Evolutionary conservation across 2,888 invertebrate genomes (phyloP).

Genomic region (Aricia artaxerxes): DNA sequence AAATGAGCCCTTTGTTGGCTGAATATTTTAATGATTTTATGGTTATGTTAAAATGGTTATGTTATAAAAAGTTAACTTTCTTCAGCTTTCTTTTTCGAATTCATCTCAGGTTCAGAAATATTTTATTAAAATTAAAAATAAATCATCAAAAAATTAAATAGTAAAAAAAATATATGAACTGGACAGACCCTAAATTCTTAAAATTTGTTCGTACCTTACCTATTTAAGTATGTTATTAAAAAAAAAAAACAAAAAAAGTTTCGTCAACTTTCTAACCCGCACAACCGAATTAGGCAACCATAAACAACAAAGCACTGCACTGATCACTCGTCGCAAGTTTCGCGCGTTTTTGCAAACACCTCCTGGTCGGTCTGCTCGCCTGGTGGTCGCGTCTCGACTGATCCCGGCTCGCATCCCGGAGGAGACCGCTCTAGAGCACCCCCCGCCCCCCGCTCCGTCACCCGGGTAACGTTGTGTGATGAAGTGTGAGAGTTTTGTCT

Average conservation of each 20-base stretch:
- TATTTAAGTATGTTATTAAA: neutral
- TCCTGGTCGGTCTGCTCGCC: constrained; percentile 46
- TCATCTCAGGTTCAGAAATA: too few species aligned
- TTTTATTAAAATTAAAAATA: too few species aligned
- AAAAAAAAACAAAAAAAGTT: neutral
- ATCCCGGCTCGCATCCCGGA: constrained; percentile 47
- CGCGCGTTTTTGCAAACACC: constrained; percentile 45
- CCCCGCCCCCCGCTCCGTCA: constrained; percentile 43
- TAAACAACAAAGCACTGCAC: neutral
- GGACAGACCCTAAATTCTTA: neutral
- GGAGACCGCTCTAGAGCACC: constrained; percentile 41
- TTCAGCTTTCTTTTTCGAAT: too few species aligned
- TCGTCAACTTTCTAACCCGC: neutral
- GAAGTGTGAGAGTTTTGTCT: constrained; percentile 32
- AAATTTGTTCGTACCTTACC: neutral
- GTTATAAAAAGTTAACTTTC: too few species aligned
- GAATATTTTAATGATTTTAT: too few species aligned
- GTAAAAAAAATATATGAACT: too few species aligned
- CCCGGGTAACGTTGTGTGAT: constrained; percentile 54
- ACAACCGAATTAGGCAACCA: neutral
- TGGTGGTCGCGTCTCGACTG: constrained; percentile 51
- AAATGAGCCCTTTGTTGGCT: too few species aligned
- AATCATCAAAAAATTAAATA: too few species aligned
- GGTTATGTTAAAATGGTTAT: too few species aligned
- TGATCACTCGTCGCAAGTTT: constrained; percentile 17